A percentile compares a stretch with the other conserved stretches of the same genome.
These are phyloP conservation scores for Erethizon dorsatum DNA, from an alignment of 2,797 vertebrate species.

Conservation along the genomic window DNA sequence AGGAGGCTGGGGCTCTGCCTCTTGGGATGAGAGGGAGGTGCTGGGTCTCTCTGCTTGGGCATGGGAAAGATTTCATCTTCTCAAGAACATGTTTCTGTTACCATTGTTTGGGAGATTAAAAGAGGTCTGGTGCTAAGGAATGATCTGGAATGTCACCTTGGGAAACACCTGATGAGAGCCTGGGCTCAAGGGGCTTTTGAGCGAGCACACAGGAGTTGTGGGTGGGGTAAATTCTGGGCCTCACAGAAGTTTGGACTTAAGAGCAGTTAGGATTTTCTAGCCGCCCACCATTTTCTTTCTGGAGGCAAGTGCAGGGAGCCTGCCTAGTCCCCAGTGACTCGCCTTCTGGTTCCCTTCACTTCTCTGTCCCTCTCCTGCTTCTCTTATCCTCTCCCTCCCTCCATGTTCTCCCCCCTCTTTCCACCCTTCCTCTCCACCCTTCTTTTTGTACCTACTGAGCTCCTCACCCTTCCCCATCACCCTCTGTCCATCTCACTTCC, in stretches of 20 bases:
- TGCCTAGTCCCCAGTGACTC: background rate
- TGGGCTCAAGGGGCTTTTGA: background rate
- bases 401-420: background rate
- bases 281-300: background rate
- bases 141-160: background rate
- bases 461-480: background rate
- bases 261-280: background rate
- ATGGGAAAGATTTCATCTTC: background rate
- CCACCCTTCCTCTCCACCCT: background rate
- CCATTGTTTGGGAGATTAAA: background rate
- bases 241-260: background rate
- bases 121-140: background rate
- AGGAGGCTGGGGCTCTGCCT: background rate
- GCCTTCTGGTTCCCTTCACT: background rate
- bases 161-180: background rate
- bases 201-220: background rate
- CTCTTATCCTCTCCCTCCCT: background rate
- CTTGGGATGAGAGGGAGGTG: accelerated
- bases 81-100: background rate
- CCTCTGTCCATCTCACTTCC: background rate
- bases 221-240: background rate
- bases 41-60: background rate
- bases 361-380: background rate
- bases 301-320: background rate
- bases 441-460: background rate